Percentiles rank a stretch among this genome's conserved stretches.
phyloP scores from a whole-genome alignment of 2,113 vertebrate genomes.

The Kryptolebias marmoratus region DNA sequence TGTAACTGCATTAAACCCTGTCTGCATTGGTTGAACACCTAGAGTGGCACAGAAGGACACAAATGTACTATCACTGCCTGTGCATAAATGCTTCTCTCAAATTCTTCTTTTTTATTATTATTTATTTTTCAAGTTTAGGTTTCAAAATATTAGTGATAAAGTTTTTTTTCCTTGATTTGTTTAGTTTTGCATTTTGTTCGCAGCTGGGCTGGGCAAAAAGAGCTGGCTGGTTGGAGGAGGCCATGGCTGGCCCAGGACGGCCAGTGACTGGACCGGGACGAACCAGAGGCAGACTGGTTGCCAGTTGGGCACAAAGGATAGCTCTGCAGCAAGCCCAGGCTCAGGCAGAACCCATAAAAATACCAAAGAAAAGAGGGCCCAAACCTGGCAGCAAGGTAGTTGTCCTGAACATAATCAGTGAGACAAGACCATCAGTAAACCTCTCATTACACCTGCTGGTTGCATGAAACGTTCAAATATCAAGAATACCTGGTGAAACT shows the following conservation, averaged over 20 bases:
- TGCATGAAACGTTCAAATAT: neutral
- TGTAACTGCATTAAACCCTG: too few species aligned
- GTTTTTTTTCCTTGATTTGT: neutral
- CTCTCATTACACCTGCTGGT: neutral
- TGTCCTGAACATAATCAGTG: neutral
- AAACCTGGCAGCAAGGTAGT: slow-evolving; percentile 97
- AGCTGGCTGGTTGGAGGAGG: slow-evolving; percentile 85
- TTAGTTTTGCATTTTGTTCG: slow-evolving; percentile 1
- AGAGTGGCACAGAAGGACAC: too few species aligned
- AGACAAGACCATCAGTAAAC: neutral
- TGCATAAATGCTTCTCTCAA: neutral
- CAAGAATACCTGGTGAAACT: too few species aligned
- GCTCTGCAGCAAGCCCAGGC: slow-evolving; percentile 84
- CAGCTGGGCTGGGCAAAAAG: slow-evolving; percentile 80
- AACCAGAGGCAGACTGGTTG: slow-evolving; percentile 86
- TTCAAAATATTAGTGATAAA: neutral
- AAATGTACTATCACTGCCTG: too few species aligned
- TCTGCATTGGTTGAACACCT: too few species aligned
- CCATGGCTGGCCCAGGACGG: slow-evolving; percentile 86
- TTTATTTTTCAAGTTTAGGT: too few species aligned
- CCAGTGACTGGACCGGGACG: slow-evolving; percentile 82
- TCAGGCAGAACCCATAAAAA: slow-evolving; percentile 88
- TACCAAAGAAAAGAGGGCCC: slow-evolving; percentile 97
- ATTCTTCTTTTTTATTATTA: neutral
- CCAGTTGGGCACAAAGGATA: slow-evolving; percentile 82